Evolutionary conservation across 2,888 invertebrate genomes (phyloP).

Genomic region (Dicranocentrus wangi): DNA sequence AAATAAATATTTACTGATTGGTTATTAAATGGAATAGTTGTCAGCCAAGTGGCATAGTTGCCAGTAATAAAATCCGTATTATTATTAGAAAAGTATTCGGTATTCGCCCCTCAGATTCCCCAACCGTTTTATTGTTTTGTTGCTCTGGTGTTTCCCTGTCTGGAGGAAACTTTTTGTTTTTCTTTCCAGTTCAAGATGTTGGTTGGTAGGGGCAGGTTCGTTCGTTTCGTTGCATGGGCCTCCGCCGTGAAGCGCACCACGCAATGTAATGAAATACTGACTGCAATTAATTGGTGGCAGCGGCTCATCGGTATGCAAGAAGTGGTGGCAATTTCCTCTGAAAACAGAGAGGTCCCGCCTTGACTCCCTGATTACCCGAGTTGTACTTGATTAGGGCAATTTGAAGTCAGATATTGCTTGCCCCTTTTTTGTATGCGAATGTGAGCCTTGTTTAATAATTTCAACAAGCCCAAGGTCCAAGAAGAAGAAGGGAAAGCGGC

Average conservation of each 20-base stretch:
- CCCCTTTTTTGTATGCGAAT: slow-evolving; percentile 20
- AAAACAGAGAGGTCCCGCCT: slow-evolving; percentile 63
- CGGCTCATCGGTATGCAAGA: slow-evolving; percentile 73
- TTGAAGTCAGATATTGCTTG: slow-evolving; percentile 73
- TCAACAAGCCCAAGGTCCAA: neutral
- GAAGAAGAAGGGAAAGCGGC: no score
- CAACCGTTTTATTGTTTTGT: slow-evolving; percentile 2
- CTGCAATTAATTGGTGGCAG: slow-evolving; percentile 71
- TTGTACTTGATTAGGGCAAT: slow-evolving; percentile 73
- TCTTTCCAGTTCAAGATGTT: neutral
- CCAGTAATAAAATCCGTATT: no score
- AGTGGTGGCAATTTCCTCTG: slow-evolving; percentile 72
- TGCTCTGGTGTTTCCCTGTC: neutral
- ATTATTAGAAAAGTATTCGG: no score
- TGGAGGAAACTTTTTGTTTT: neutral
- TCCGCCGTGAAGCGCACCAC: no score
- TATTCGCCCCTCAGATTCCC: no score
- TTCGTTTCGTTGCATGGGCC: no score
- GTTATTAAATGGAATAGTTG: no score
- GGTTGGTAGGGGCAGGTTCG: no score
- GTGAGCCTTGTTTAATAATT: slow-evolving; percentile 21
- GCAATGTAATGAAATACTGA: slow-evolving; percentile 64
- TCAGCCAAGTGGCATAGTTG: no score
- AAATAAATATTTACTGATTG: no score
- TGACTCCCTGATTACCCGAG: slow-evolving; percentile 72